These are phyloP conservation scores for Furcula furcula DNA, from an alignment of 2,888 invertebrate genomes.

Conservation along the genomic window DNA sequence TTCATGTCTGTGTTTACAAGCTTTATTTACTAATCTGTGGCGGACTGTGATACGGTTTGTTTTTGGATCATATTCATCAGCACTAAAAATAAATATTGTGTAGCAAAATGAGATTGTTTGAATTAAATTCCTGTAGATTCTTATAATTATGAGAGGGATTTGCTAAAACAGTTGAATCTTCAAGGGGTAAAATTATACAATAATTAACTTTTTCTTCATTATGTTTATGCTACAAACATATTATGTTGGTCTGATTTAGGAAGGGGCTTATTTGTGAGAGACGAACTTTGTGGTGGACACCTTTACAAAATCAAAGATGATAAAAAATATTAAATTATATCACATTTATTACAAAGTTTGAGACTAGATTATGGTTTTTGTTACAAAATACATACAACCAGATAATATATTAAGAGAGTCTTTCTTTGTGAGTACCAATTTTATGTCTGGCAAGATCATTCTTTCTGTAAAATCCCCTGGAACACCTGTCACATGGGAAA, in stretches of 20 bases:
- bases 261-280: too few relatives aligned
- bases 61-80: slow-evolving; percentile 55
- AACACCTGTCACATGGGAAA: slow-evolving; percentile 60
- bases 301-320: too few relatives aligned
- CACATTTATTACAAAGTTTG: slow-evolving; percentile 4
- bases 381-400: slow-evolving; percentile 4
- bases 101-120: slow-evolving; percentile 32
- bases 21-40: slow-evolving; percentile 40
- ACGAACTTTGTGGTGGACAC: too few relatives aligned
- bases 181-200: too few relatives aligned
- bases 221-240: too few relatives aligned
- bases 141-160: too few relatives aligned
- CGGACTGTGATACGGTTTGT: slow-evolving; percentile 59
- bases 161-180: too few relatives aligned
- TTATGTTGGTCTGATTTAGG: too few relatives aligned
- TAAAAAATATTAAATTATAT: slow-evolving; percentile 2
- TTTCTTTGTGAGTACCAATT: slow-evolving; percentile 62
- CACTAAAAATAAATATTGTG: slow-evolving; percentile 58
- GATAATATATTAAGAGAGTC: slow-evolving; percentile 38
- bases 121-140: slow-evolving; percentile 13
- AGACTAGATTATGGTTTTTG: slow-evolving; percentile 16
- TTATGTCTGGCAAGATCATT: slow-evolving; percentile 68
- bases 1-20: slow-evolving; percentile 31
- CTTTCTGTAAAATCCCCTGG: slow-evolving; percentile 66
- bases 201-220: too few relatives aligned